Percentiles rank a stretch among this genome's conserved stretches.
Evolutionary conservation across 2,113 vertebrate species (phyloP).

Genomic region (Cricetomys ansorgei): DNA sequence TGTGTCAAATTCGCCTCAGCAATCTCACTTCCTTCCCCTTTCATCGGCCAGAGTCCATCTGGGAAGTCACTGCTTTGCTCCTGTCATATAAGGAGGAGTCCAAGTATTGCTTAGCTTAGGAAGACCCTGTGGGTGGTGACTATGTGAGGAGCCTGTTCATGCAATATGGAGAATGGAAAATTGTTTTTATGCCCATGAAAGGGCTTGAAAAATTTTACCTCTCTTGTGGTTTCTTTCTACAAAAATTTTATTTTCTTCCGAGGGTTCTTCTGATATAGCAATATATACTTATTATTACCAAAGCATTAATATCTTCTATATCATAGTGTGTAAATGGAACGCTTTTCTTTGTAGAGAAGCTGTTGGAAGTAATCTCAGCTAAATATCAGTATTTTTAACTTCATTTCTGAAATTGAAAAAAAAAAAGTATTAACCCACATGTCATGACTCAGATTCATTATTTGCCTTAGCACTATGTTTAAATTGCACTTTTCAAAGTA

Average conservation of each 20-base stretch:
- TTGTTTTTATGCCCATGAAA: background rate
- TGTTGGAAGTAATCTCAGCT: constrained; percentile 9
- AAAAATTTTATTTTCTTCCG: background rate
- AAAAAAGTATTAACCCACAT: background rate
- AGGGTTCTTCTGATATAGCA: background rate
- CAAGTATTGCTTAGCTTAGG: background rate
- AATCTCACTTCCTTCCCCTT: constrained; percentile 17
- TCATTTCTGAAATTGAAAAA: constrained; percentile 22
- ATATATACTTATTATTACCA: background rate
- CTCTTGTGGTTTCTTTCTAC: background rate
- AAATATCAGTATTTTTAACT: background rate
- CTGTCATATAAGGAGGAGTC: background rate
- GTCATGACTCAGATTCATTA: constrained; percentile 11
- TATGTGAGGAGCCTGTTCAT: background rate
- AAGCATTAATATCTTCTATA: background rate
- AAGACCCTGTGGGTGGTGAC: background rate
- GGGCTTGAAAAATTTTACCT: background rate
- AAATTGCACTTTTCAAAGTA: background rate
- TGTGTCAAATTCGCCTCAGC: background rate
- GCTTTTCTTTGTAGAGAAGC: background rate
- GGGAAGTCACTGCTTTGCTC: background rate
- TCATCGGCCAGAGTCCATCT: background rate
- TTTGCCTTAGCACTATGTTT: background rate
- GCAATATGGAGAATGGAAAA: background rate
- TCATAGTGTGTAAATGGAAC: background rate